phyloP scores from a whole-genome alignment of 92 coral and sea anemone genomes.

The Epizoanthus ramosus region DNA sequence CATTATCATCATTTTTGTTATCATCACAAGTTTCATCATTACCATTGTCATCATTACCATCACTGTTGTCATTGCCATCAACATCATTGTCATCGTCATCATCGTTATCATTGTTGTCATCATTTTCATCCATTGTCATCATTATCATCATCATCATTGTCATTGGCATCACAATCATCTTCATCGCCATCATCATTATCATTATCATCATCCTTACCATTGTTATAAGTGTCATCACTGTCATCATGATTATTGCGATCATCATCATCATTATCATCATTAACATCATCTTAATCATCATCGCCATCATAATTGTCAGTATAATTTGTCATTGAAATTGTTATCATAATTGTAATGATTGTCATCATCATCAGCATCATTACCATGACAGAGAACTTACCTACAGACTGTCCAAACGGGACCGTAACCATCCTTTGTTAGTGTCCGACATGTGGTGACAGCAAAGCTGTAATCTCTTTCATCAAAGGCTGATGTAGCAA shows the following conservation, averaged over 20 bases:
- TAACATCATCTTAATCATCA: neutral
- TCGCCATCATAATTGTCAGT: neutral
- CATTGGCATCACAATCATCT: neutral
- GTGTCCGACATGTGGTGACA: conserved; percentile 67
- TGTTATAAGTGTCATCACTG: neutral
- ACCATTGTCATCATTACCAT: neutral
- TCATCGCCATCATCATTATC: neutral
- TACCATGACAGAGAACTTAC: conserved; percentile 28
- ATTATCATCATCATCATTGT: neutral
- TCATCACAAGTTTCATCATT: neutral
- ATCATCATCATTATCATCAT: neutral
- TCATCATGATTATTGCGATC: neutral
- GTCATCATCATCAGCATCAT: neutral
- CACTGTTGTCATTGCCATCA: too few species aligned
- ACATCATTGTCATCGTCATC: too few species aligned
- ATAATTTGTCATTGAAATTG: neutral
- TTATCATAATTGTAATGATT: neutral
- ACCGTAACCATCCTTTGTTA: conserved; percentile 66
- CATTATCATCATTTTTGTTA: too few species aligned
- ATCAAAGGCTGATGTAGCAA: conserved; percentile 79
- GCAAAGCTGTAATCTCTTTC: conserved; percentile 69
- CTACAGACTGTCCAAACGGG: conserved; percentile 92
- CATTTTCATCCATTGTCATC: neutral
- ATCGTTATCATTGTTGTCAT: neutral
- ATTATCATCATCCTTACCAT: neutral